Evolutionary conservation across 2,888 invertebrate species (phyloP).

Genomic region (Machimus atricapillus): DNA sequence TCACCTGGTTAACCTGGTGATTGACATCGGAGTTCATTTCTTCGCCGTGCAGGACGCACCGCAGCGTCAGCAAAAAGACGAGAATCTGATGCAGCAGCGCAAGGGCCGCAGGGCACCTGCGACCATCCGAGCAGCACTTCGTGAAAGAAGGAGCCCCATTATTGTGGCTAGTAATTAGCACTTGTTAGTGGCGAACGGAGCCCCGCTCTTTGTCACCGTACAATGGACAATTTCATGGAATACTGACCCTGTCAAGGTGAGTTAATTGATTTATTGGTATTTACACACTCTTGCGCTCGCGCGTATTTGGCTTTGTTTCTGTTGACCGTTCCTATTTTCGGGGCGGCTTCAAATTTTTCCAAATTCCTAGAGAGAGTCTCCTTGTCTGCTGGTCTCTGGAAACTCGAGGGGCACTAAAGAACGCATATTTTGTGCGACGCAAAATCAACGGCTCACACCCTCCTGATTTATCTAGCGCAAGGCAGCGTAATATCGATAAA

Average conservation of each 20-base stretch:
- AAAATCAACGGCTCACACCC: neutral
- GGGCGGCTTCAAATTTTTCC: neutral
- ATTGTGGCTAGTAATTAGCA: constrained; percentile 49
- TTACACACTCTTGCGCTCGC: constrained; percentile 52
- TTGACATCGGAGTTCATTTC: constrained; percentile 14
- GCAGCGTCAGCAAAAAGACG: neutral
- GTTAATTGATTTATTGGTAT: constrained; percentile 61
- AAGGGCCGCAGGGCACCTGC: neutral
- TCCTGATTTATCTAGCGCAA: neutral
- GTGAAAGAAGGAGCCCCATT: neutral
- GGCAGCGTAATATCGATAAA: neutral
- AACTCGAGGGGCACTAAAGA: neutral
- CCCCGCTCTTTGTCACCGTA: constrained; percentile 49
- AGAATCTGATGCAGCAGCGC: neutral
- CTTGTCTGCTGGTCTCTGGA: constrained; percentile 6
- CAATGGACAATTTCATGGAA: constrained; percentile 52
- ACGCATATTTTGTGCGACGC: neutral
- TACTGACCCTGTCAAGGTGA: constrained; percentile 51
- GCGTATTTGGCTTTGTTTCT: neutral
- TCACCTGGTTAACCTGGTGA: constrained; percentile 30
- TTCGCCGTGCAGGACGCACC: neutral
- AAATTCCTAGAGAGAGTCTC: neutral
- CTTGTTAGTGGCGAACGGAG: constrained; percentile 43
- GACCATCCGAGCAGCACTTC: neutral
- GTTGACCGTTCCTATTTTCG: constrained; percentile 25